A percentile compares a stretch with the other conserved stretches of the same genome.
Conservation (phyloP, 2,797 vertebrate species). For the Gila robusta region DNA sequence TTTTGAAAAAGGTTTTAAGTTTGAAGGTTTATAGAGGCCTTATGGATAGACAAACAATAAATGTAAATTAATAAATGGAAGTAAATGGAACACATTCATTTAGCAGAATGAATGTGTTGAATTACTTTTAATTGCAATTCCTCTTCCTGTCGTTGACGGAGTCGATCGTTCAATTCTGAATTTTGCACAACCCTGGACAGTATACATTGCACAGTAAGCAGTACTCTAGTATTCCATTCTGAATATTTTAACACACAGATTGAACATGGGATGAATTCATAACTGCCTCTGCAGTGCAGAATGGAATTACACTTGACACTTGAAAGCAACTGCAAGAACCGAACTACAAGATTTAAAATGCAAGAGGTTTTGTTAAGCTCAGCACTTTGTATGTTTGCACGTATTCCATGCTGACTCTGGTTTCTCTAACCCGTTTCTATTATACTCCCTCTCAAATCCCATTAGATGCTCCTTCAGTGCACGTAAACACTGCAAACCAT, state of each 20-base stretch:
- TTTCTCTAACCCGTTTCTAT: slow-evolving; percentile 24
- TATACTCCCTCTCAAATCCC: slow-evolving; percentile 28
- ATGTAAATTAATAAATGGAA: not conserved
- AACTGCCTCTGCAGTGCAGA: slow-evolving; percentile 31
- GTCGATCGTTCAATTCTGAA: not conserved
- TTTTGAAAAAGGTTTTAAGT: not conserved
- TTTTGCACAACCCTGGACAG: not conserved
- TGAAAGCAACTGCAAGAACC: not conserved
- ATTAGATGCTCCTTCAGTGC: slow-evolving; percentile 20
- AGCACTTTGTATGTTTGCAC: slow-evolving; percentile 11
- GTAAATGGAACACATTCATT: not conserved
- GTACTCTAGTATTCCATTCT: not conserved
- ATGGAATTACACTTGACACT: not conserved
- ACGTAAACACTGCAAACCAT: not conserved
- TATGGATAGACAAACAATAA: not conserved
- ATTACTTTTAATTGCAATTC: not conserved
- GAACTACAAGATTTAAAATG: slow-evolving; percentile 18
- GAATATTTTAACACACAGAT: slow-evolving; percentile 21
- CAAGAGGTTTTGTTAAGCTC: slow-evolving; percentile 26
- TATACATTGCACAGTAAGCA: not conserved
- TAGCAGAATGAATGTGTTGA: not conserved
- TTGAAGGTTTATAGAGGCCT: not conserved
- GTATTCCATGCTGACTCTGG: slow-evolving; percentile 32
- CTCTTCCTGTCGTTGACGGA: not conserved
- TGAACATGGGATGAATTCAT: slow-evolving; percentile 28